Base-by-base conservation (phyloP, 1,140 invertebrate genomes). In the Nilaparvata lugens region DNA sequence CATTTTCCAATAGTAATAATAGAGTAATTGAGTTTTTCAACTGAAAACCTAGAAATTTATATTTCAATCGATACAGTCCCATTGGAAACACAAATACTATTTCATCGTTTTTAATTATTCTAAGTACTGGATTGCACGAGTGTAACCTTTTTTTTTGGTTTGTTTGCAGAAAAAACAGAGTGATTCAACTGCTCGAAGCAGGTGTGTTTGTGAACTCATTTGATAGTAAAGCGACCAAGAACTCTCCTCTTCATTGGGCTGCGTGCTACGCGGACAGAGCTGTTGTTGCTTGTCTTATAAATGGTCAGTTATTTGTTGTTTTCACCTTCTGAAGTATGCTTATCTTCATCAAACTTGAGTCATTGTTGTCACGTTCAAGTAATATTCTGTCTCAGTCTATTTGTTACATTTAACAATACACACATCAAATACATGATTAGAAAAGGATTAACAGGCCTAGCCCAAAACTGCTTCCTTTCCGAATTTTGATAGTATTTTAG, bases 161-260 rank as follows among this genome's bases (percentile, higher is more conserved):
- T 61, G 31, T 64, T 69, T 72, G 31, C 55, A 79, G 78, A 57
- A 66, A 78, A 62, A 68, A 71, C 28, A 72, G 78, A 65, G 77
- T 80, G 14, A 63, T 73, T 18, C 73, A 77, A 61, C 64, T 78
- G 64, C 54, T 83, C 60, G 74, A 73, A 21, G 75, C 79, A 48
- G 82, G 83, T 31, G 74, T 84, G 43, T 71, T 75, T 62, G 75
- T 84, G 0, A 83, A 84, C 69, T 75, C 81, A 4, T 75, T 72
- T 68, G 82, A 84, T 67, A 83, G 78, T 31, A 74, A 77, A 58
- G 75, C 77, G 18, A 83, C 78, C 67, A 75, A 76, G 68, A 84
- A 83, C 66, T 81, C 82, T 4, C 79, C 82, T 11, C 71, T 85
- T 21, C 82, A 85, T 69, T 84, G 82, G 82, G 83, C 82, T 55